Evolutionary conservation across 2,797 vertebrate genomes (phyloP).

Genomic region (Diceros bicornis): DNA sequence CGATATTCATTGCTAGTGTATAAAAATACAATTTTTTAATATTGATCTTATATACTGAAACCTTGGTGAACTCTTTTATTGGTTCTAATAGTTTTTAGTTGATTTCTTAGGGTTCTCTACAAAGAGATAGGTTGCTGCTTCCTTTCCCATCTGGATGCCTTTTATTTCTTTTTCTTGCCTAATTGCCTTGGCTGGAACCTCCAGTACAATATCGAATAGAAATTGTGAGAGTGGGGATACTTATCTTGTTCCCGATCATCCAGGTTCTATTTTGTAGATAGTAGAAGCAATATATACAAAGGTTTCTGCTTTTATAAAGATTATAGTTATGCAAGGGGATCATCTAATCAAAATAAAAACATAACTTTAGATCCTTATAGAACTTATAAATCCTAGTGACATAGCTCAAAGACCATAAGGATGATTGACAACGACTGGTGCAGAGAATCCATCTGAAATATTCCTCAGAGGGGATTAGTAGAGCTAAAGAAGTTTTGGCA

Average conservation of each 20-base stretch:
- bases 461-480: background rate
- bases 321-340: background rate
- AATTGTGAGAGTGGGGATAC: accelerated
- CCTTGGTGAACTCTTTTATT: background rate
- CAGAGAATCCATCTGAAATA: background rate
- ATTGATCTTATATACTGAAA: background rate
- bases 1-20: background rate
- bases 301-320: background rate
- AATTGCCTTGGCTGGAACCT: background rate
- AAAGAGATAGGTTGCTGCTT: background rate
- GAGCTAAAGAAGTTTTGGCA: accelerated
- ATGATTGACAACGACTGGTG: background rate
- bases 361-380: background rate
- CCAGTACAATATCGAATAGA: background rate
- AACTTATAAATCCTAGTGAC: background rate
- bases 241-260: background rate
- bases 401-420: background rate
- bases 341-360: background rate
- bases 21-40: background rate
- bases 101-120: background rate
- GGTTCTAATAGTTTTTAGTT: background rate
- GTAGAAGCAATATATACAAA: background rate
- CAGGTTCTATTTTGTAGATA: background rate
- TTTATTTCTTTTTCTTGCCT: background rate
- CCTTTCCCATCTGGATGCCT: background rate